Percentiles rank a stretch among this genome's conserved stretches.
Evolutionary conservation across 2,888 invertebrate genomes (phyloP).

Genomic region (Noctua pronuba): DNA sequence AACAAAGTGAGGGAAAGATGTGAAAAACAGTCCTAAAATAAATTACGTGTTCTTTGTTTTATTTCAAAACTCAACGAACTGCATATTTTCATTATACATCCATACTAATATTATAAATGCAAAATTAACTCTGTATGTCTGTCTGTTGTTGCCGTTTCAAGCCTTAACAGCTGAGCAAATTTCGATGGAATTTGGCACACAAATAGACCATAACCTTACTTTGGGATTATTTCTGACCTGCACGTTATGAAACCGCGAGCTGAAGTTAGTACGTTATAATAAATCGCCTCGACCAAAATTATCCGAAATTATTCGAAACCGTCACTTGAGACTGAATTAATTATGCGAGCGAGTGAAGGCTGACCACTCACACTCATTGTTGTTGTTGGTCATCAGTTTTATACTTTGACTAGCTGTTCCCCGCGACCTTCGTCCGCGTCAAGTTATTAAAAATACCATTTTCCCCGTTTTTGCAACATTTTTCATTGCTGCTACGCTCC

Average conservation of each 20-base stretch:
- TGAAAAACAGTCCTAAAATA: neutral
- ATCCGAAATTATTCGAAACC: slow-evolving; percentile 19
- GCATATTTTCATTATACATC: slow-evolving; percentile 1
- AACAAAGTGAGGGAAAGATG: neutral
- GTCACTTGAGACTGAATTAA: slow-evolving; percentile 27
- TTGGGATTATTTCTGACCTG: neutral
- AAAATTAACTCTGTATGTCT: neutral
- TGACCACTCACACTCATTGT: neutral
- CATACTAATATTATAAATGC: too few relatives aligned
- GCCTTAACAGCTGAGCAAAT: neutral
- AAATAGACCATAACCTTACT: neutral
- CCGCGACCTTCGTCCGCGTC: too few relatives aligned
- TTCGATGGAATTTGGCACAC: neutral
- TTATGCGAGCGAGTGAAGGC: slow-evolving; percentile 8
- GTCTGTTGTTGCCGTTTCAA: neutral
- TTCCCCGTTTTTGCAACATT: too few relatives aligned
- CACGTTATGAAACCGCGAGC: neutral
- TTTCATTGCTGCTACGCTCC: too few relatives aligned
- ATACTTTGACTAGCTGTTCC: too few relatives aligned
- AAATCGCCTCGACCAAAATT: neutral
- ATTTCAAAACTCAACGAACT: slow-evolving; percentile 12
- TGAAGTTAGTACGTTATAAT: neutral
- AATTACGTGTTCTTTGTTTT: slow-evolving; percentile 28
- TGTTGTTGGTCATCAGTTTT: neutral
- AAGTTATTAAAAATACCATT: too few relatives aligned